Evolutionary conservation across 2,888 invertebrate genomes (phyloP).

Genomic region (Epicampocera succincta): DNA sequence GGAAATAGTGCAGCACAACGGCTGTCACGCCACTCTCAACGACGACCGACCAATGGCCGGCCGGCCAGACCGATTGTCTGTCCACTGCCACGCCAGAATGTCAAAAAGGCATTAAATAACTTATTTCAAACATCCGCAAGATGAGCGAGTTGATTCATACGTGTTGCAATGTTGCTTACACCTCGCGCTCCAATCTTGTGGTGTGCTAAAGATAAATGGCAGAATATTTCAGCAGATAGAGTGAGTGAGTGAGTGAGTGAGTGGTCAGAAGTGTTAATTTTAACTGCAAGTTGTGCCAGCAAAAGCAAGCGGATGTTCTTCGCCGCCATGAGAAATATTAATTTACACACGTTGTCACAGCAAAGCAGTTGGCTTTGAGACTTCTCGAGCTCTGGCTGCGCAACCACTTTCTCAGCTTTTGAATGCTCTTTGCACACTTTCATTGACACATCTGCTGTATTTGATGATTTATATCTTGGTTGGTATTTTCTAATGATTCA

Average conservation of each 20-base stretch:
- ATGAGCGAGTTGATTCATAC: conserved; percentile 39
- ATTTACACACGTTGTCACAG: conserved; percentile 6
- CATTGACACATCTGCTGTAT: not conserved
- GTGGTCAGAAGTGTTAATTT: conserved; percentile 51
- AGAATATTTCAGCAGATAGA: not conserved
- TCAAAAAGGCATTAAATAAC: conserved; percentile 25
- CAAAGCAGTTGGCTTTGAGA: not conserved
- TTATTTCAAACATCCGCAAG: conserved; percentile 44
- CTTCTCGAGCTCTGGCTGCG: not conserved
- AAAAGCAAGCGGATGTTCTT: not conserved
- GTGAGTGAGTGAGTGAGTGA: too few relatives aligned
- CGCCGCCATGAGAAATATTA: not conserved
- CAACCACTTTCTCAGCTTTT: conserved; percentile 3
- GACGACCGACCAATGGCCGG: not conserved
- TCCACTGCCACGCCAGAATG: conserved; percentile 16
- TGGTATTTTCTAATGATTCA: conserved; percentile 18
- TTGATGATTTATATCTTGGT: conserved; percentile 21
- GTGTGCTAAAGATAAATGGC: conserved; percentile 5
- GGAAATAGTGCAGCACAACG: not conserved
- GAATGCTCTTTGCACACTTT: conserved; percentile 13
- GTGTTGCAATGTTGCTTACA: conserved; percentile 41
- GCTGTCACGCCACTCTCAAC: not conserved
- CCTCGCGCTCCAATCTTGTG: conserved; percentile 6
- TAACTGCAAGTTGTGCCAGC: conserved; percentile 1
- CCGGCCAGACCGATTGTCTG: not conserved